Base-by-base conservation (phyloP, 2,888 invertebrate species). In the Cordylochernes scorpioides region DNA sequence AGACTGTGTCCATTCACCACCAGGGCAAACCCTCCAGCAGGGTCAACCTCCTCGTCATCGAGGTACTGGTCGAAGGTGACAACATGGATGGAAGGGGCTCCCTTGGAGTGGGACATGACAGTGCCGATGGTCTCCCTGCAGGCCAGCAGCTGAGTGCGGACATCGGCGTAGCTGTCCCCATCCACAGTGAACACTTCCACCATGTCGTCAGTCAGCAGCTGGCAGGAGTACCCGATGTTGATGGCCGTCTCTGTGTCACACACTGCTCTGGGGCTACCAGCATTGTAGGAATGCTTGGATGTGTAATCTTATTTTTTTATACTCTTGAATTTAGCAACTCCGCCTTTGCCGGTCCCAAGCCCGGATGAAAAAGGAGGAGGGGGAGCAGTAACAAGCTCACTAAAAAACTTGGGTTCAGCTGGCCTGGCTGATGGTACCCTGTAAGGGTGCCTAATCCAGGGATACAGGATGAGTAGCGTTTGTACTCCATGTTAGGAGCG, bases 141-240 rank as follows among this genome's bases (percentile, higher is more conserved):
- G 52, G 71, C 71, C 34, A 63, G 59, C 36, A 84, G 58, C 53
- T 84, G 82, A 17, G 68, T 64, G 45, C 73, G 72, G 9, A 53
- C 54, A 21, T 49, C 47, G 13, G 48, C 47, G 26, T 40, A 44
- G 4, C 47, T 46, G 30, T 50, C 50, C 29, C 74, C 84, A 55
- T 91, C 88, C 34, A 91, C 72, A 35, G 86, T 71, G 56, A 86
- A 84, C 34, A 86, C 71, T 53, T 94, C 91, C 31, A 74, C 71
- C 66, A 94, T 70, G 45, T 94, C 91, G 55, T 94, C 91, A 6
- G 84, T 88, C 33, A 99, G 59, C 44, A 99, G 62, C 53, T 84
- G 82, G 53, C 94, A 97, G 24, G 91, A 86, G 55, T 91, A 97
- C 16, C 94, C 97, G 49, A 97, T 94, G 58, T 99, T 99, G 51